Evolutionary conservation across 2,888 invertebrate genomes (phyloP).

Genomic region (Sesia bembeciformis): DNA sequence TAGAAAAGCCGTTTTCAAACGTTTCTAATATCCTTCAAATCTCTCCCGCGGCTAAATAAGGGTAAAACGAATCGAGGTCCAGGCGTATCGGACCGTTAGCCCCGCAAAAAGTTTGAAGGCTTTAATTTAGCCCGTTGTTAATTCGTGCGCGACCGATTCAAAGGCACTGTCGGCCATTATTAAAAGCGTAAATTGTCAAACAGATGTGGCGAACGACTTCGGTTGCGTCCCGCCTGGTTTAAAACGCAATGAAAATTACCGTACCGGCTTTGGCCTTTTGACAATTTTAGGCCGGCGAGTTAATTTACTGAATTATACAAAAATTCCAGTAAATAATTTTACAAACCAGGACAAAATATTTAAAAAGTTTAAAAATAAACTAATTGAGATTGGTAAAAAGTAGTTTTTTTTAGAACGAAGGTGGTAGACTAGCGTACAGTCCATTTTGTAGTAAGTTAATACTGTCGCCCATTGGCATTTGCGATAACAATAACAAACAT

Average conservation of each 20-base stretch:
- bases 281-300: not conserved
- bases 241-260: constrained; percentile 56
- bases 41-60: constrained; percentile 32
- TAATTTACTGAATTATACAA: not conserved
- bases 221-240: constrained; percentile 43
- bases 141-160: constrained; percentile 66
- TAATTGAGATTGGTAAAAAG: no score
- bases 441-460: no score
- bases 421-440: no score
- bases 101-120: constrained; percentile 60
- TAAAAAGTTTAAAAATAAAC: no score
- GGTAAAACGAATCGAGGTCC: constrained; percentile 26
- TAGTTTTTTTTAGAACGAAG: no score
- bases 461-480: no score
- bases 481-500: no score
- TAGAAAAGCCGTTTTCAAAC: constrained; percentile 3
- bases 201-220: constrained; percentile 65
- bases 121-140: constrained; percentile 66
- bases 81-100: constrained; percentile 14
- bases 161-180: constrained; percentile 65
- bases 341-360: not conserved
- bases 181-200: constrained; percentile 73
- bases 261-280: not conserved
- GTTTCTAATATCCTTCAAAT: constrained; percentile 41
- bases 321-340: not conserved